phyloP scores from a whole-genome alignment of 2,797 vertebrate genomes.

The Pyrocephalus nanus region DNA sequence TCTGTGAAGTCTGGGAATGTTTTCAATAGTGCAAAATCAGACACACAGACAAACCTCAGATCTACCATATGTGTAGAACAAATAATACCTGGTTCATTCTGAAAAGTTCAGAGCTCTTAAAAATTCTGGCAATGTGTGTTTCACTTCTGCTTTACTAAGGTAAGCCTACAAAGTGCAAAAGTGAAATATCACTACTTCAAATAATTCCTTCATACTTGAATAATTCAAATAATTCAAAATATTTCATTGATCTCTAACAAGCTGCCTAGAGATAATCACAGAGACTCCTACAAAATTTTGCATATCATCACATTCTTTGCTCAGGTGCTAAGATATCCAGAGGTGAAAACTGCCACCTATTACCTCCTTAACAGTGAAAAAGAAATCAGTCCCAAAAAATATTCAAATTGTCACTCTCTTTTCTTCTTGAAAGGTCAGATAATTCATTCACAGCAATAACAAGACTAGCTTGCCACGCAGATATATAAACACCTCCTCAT shows the following conservation, averaged over 20 bases:
- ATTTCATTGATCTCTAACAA: background rate
- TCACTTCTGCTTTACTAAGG: background rate
- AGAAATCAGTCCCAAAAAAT: background rate
- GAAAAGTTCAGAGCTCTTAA: background rate
- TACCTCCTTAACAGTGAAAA: background rate
- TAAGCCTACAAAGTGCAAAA: background rate
- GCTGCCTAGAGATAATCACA: background rate
- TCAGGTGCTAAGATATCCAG: background rate
- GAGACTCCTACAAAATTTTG: background rate
- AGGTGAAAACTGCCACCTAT: background rate
- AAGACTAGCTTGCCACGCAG: background rate
- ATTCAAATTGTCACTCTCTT: background rate
- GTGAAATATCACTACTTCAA: background rate
- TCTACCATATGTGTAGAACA: slow-evolving; percentile 1
- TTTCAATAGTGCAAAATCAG: slow-evolving; percentile 25
- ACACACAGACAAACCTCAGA: background rate
- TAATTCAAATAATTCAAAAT: background rate
- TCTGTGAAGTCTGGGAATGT: slow-evolving; percentile 32
- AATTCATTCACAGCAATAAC: background rate
- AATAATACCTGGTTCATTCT: background rate
- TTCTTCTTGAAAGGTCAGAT: background rate
- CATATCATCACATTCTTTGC: background rate
- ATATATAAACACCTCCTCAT: background rate
- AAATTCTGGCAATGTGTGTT: background rate
- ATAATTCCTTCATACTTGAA: background rate